Evolutionary conservation across 2,797 vertebrate species (phyloP).

Genomic region (Sardinella longiceps): DNA sequence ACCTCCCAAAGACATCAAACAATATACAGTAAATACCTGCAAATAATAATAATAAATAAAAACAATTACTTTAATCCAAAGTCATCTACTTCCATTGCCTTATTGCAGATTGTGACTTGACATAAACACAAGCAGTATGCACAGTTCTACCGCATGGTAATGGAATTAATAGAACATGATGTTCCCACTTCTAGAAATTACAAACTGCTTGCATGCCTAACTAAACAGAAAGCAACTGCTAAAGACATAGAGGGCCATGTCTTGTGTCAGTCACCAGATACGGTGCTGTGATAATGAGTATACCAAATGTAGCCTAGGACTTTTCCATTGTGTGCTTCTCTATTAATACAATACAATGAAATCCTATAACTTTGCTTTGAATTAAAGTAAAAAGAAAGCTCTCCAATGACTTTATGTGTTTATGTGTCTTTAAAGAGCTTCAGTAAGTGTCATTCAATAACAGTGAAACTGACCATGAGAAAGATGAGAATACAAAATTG

Average conservation of each 20-base stretch:
- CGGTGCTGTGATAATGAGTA: constrained; percentile 5
- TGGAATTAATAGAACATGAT: not conserved
- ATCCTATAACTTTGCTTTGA: not conserved
- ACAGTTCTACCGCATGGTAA: not conserved
- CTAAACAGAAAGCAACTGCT: constrained; percentile 20
- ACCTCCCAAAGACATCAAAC: not conserved
- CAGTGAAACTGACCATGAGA: not conserved
- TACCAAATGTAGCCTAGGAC: not conserved
- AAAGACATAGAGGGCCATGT: constrained; percentile 11
- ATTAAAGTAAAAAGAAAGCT: not conserved
- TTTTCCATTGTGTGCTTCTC: constrained; percentile 19
- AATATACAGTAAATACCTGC: not conserved
- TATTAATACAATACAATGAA: not conserved
- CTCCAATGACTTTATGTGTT: not conserved
- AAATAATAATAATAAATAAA: not conserved
- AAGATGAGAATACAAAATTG: not conserved
- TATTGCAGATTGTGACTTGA: not conserved
- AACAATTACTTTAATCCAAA: no score
- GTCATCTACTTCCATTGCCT: not conserved
- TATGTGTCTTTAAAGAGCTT: not conserved
- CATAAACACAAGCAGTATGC: not conserved
- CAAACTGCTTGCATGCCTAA: not conserved
- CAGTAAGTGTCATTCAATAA: not conserved
- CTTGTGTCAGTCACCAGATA: constrained; percentile 21
- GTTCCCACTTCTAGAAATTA: constrained; percentile 2